phyloP scores from a whole-genome alignment of 2,888 invertebrate species.

The Drosophila austrosaltans region DNA sequence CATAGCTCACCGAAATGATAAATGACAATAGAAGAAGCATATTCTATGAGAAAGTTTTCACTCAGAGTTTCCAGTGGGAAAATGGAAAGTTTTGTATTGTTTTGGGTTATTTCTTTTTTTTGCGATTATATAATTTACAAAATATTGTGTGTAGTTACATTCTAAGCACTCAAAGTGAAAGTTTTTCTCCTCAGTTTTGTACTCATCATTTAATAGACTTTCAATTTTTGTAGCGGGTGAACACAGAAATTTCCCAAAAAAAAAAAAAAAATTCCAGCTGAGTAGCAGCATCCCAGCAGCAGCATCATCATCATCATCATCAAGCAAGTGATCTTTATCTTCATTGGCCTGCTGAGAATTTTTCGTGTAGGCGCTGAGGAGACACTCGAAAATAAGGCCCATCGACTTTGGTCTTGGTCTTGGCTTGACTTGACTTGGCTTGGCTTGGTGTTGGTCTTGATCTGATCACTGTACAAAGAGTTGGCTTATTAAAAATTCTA shows the following conservation, averaged over 20 bases:
- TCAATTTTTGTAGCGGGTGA: slow-evolving; percentile 69
- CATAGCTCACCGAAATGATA: slow-evolving; percentile 67
- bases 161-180: slow-evolving; percentile 66
- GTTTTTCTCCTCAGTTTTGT: slow-evolving; percentile 45
- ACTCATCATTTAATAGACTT: slow-evolving; percentile 67
- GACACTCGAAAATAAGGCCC: slow-evolving; percentile 28
- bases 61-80: not conserved
- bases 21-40: slow-evolving; percentile 57
- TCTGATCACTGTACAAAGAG: slow-evolving; percentile 27
- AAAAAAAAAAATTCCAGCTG: slow-evolving; percentile 33
- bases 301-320: slow-evolving; percentile 18
- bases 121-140: slow-evolving; percentile 63
- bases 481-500: slow-evolving; percentile 77
- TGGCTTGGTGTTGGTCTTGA: not conserved
- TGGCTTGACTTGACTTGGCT: no score
- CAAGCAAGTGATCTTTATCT: slow-evolving; percentile 64
- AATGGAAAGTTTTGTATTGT: slow-evolving; percentile 9
- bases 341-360: slow-evolving; percentile 53
- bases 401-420: slow-evolving; percentile 4
- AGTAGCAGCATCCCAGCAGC: slow-evolving; percentile 30
- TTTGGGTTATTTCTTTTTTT: slow-evolving; percentile 20
- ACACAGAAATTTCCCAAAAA: slow-evolving; percentile 39
- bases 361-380: slow-evolving; percentile 35
- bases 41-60: slow-evolving; percentile 56
- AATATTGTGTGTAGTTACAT: slow-evolving; percentile 21